These are phyloP conservation scores for Embiotoca jacksoni DNA, from an alignment of 2,113 vertebrate species.

Conservation along the genomic window DNA sequence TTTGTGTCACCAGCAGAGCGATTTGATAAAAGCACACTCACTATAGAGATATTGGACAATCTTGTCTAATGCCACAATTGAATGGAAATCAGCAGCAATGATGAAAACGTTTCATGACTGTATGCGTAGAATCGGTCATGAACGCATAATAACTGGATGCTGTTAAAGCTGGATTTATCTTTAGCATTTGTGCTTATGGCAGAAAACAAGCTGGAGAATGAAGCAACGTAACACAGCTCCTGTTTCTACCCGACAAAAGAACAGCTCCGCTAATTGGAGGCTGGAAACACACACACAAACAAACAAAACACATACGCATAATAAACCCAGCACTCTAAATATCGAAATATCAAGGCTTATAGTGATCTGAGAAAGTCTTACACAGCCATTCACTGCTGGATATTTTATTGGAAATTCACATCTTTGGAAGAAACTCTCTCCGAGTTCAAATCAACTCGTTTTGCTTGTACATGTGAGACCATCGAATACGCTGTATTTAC, in stretches of 20 bases:
- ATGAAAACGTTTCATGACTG: background rate
- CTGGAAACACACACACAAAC: constrained; percentile 29
- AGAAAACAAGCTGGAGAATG: constrained; percentile 25
- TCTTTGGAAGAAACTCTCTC: background rate
- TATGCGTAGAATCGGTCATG: background rate
- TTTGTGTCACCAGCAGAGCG: no score
- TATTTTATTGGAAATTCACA: background rate
- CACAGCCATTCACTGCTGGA: background rate
- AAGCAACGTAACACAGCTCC: constrained; percentile 12
- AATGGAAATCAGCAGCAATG: background rate
- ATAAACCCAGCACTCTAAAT: constrained; percentile 8
- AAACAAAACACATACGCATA: constrained; percentile 12
- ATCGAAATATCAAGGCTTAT: constrained; percentile 23
- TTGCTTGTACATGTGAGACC: no score
- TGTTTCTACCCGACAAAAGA: constrained; percentile 41
- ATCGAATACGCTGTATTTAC: no score
- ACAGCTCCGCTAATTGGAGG: constrained; percentile 50
- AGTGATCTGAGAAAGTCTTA: constrained; percentile 29
- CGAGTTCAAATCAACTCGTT: no score
- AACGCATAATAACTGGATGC: constrained; percentile 15
- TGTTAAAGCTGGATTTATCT: background rate
- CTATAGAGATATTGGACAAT: background rate
- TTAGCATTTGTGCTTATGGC: constrained; percentile 21
- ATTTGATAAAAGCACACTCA: no score
- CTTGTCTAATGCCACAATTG: background rate